A percentile compares a stretch with the other conserved stretches of the same genome.
Evolutionary conservation across 1,140 invertebrate species (phyloP).

Genomic region (Melitaea cinxia): DNA sequence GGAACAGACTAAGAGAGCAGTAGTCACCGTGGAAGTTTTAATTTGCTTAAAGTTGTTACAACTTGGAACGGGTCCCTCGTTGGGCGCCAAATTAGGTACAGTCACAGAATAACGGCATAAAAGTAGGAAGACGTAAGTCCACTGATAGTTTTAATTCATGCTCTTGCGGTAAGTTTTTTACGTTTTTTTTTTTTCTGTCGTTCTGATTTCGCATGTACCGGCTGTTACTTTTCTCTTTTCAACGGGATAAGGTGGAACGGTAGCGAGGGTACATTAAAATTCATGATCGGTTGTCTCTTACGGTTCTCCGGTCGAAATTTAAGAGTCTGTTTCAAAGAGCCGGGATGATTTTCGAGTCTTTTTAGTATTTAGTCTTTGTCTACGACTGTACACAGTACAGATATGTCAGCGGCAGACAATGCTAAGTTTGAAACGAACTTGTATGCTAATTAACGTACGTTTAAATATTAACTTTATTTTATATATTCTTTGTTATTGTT

Average conservation of each 20-base stretch:
- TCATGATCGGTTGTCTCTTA: conserved; percentile 54
- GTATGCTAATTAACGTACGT: conserved; percentile 16
- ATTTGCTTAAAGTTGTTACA: conserved; percentile 80
- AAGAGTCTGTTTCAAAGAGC: conserved; percentile 42
- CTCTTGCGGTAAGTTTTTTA: conserved; percentile 44
- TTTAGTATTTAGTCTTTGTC: conserved; percentile 29
- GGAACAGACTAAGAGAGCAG: conserved; percentile 71
- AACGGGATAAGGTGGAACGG: conserved; percentile 34
- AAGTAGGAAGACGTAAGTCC: conserved; percentile 57
- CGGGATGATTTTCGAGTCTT: conserved; percentile 34
- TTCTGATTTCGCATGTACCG: conserved; percentile 49
- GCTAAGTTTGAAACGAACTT: conserved; percentile 19
- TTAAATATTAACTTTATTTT: conserved; percentile 8
- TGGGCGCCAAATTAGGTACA: conserved; percentile 76
- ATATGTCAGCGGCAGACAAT: conserved; percentile 22
- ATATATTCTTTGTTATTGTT: not conserved
- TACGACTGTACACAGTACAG: conserved; percentile 27
- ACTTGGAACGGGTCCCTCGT: conserved; percentile 76
- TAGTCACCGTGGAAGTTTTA: conserved; percentile 76
- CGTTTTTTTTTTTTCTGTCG: conserved; percentile 42
- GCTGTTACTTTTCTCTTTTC: conserved; percentile 38
- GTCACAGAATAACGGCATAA: conserved; percentile 57
- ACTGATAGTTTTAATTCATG: conserved; percentile 76
- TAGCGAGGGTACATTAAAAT: conserved; percentile 48
- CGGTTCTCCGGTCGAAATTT: conserved; percentile 40